A percentile compares a stretch with the other conserved stretches of the same genome.
Evolutionary conservation across 2,113 vertebrate genomes (phyloP).

Genomic region (Zosterops lateralis): DNA sequence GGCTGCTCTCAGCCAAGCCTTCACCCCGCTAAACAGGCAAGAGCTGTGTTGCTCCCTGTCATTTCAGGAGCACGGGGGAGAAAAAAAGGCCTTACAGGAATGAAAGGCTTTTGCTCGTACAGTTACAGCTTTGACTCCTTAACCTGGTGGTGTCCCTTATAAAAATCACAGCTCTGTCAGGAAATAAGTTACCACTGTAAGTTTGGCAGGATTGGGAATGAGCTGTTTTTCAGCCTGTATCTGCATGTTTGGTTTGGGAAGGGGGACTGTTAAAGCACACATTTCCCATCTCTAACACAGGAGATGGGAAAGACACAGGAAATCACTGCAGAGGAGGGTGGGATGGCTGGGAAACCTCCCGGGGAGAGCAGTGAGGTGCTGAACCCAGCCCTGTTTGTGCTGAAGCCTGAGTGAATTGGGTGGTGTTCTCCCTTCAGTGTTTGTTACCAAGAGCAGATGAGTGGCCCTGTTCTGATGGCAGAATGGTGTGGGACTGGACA

Average conservation of each 20-base stretch:
- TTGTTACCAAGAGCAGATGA: background rate
- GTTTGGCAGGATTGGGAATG: background rate
- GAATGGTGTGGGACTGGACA: background rate
- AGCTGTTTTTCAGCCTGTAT: background rate
- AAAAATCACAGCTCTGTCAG: background rate
- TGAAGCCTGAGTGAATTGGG: accelerated
- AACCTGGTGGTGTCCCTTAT: background rate
- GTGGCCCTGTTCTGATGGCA: background rate
- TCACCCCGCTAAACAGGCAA: background rate
- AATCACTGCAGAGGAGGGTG: background rate
- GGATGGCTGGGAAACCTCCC: background rate
- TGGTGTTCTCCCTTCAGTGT: background rate
- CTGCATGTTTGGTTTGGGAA: background rate
- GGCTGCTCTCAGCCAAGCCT: slow-evolving; percentile 16
- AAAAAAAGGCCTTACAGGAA: background rate
- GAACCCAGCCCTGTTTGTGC: background rate
- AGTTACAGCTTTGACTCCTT: background rate
- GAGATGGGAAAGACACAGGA: background rate
- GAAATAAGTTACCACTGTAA: background rate
- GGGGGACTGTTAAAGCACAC: no score
- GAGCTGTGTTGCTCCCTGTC: background rate
- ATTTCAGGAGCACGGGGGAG: background rate
- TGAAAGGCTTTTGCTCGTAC: background rate
- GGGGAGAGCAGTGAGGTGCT: background rate
- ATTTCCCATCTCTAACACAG: background rate